Evolutionary conservation across 1,140 invertebrate species (phyloP).

Genomic region (Saccostrea cuccullata): DNA sequence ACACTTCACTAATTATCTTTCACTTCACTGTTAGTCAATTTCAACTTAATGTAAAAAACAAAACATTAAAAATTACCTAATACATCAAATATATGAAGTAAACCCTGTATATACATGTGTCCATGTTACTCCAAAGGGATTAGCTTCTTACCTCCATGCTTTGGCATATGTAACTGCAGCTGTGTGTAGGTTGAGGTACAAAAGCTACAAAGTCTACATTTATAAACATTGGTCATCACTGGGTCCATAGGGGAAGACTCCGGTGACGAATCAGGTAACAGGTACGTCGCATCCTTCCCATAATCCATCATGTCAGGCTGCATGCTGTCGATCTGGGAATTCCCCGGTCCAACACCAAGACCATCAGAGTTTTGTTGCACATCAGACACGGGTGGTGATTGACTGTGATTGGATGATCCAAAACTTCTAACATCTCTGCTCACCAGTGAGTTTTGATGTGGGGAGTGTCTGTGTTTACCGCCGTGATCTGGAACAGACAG

Average conservation of each 20-base stretch:
- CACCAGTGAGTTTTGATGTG: not conserved
- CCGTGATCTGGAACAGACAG: not conserved
- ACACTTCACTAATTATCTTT: no score
- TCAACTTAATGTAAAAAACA: no score
- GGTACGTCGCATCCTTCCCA: conserved; percentile 47
- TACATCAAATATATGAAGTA: no score
- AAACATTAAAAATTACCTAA: no score
- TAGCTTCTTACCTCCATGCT: conserved; percentile 64
- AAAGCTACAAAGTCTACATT: conserved; percentile 70
- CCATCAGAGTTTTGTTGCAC: not conserved
- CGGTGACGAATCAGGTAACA: conserved; percentile 55
- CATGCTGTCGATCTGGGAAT: not conserved
- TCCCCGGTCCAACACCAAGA: not conserved
- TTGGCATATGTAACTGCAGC: conserved; percentile 67
- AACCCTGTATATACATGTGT: no score
- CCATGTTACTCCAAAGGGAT: no score
- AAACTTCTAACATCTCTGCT: conserved; percentile 31
- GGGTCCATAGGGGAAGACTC: conserved; percentile 47
- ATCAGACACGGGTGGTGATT: not conserved
- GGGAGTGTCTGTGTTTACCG: not conserved
- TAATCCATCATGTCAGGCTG: conserved; percentile 40
- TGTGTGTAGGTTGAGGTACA: conserved; percentile 65
- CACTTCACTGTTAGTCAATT: no score
- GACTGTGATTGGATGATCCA: not conserved
- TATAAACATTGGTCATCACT: conserved; percentile 54